Evolutionary conservation across 2,888 invertebrate genomes (phyloP).

Genomic region (Rhagonycha lutea): DNA sequence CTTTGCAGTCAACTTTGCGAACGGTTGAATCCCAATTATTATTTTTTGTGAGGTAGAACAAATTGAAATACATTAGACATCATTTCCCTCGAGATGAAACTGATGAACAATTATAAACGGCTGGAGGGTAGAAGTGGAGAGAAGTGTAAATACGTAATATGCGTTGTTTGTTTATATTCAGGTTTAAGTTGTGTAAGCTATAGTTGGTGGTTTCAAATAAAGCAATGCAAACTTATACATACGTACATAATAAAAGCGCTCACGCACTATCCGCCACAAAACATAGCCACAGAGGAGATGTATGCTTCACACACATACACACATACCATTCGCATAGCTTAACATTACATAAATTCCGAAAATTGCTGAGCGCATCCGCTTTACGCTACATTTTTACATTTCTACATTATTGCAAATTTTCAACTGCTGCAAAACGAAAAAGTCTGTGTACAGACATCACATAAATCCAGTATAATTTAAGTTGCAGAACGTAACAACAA

Average conservation of each 20-base stretch:
- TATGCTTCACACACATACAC: constrained; percentile 13
- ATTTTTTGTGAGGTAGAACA: constrained; percentile 40
- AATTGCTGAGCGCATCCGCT: constrained; percentile 29
- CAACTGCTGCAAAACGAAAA: constrained; percentile 33
- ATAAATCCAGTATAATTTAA: constrained; percentile 45
- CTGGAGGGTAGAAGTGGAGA: constrained; percentile 9
- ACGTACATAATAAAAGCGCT: constrained; percentile 21
- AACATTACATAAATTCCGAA: constrained; percentile 34
- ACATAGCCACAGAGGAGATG: constrained; percentile 12
- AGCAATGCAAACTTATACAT: constrained; percentile 18
- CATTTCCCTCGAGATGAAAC: constrained; percentile 21
- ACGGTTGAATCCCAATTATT: constrained; percentile 41
- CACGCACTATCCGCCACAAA: constrained; percentile 13
- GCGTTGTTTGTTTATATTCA: constrained; percentile 28
- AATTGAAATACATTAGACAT: constrained; percentile 35
- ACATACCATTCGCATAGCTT: constrained; percentile 30
- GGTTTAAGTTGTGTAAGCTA: constrained; percentile 29
- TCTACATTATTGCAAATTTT: constrained; percentile 37
- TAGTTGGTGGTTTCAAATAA: constrained; percentile 29
- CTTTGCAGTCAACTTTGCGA: constrained; percentile 28
- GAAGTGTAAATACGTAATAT: constrained; percentile 27
- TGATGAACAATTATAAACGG: constrained; percentile 26
- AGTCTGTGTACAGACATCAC: constrained; percentile 23
- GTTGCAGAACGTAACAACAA: constrained; percentile 36
- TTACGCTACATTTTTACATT: constrained; percentile 35